These are phyloP conservation scores for Chymomyza caudatula DNA, from an alignment of 2,888 invertebrate genomes.

Conservation along the genomic window DNA sequence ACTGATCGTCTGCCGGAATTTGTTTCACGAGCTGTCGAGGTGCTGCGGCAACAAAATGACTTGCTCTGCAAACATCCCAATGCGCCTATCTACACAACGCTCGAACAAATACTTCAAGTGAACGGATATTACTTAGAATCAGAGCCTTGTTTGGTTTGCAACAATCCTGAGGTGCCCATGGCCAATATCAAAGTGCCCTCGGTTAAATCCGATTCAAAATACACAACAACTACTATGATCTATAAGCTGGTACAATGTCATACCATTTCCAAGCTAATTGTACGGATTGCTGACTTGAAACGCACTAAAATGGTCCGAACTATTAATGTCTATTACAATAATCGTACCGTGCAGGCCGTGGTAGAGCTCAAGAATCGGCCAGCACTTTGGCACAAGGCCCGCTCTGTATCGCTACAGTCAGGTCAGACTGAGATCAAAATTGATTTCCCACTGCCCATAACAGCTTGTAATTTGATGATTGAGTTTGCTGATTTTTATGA, in stretches of 20 bases:
- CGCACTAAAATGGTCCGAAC: constrained; percentile 98
- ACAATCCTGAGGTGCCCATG: constrained; percentile 97
- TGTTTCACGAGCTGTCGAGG: constrained; percentile 90
- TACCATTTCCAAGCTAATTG: constrained; percentile 94
- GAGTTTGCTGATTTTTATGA: constrained; percentile 99
- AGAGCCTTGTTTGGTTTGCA: constrained; percentile 98
- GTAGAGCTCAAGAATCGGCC: constrained; percentile 98
- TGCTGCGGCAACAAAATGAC: constrained; percentile 93
- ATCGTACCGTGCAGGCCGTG: constrained; percentile 95
- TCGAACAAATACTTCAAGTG: constrained; percentile 95
- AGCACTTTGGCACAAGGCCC: constrained; percentile 98
- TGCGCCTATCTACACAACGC: constrained; percentile 92
- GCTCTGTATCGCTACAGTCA: constrained; percentile 91
- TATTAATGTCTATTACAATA: constrained; percentile 97
- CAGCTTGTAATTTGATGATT: constrained; percentile 98
- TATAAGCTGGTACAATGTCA: constrained; percentile 97
- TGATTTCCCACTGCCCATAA: constrained; percentile 97
- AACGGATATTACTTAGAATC: constrained; percentile 98
- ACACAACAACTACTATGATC: constrained; percentile 98
- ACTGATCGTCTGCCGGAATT: constrained; percentile 85
- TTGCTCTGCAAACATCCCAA: constrained; percentile 94
- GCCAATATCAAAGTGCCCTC: constrained; percentile 93
- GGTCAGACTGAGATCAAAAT: constrained; percentile 97
- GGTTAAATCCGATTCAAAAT: constrained; percentile 97
- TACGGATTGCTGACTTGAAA: constrained; percentile 96